Base-by-base conservation (phyloP, 2,113 vertebrate species). In the Psittacara wagleri region DNA sequence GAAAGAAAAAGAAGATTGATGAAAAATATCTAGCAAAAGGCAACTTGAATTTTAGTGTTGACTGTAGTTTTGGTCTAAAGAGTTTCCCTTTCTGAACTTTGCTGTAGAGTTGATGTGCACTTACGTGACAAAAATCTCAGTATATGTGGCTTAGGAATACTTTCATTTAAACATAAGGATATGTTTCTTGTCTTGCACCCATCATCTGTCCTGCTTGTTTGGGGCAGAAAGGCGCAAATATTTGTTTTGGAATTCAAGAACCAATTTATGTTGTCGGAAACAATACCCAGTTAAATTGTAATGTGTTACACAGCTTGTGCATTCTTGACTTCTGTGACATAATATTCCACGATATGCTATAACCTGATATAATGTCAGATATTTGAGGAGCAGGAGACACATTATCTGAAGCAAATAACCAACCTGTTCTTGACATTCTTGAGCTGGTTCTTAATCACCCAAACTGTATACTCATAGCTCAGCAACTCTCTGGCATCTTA, bases 61-160 rank as follows among this genome's bases (percentile, higher is more conserved):
- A 61, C 0, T 67, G 12, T 24, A 20, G 20, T 54, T 95, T 49
- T 46, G 17, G 11, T 72, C 20, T 44, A 39, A 8, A 27, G 54
- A n/a, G 18, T 39, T 87, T 33, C 37, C 3, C 7, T 54, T 55
- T 77, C 41, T 59, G 19, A 39, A 17, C 31, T 66, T 86, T 67
- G 29, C 24, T 78, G 24, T 51, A 14, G 31, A 41, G 43, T n/a
- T 75, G 37, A 6, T 41, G 13, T 13, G n/a, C 1, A 2, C 28
- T 68, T 73, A 28, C 0, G 0, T 91, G 70, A 31, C 28, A 51
- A 22, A 22, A 61, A 43, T 3, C 27, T 88, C 0, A 0, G 22
- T 29, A 4, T 67, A 23, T 25, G 27, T n/a, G n/a, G 13, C 31
- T 75, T 52, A 5, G 31, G 55, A 86, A 83, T 61, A 9, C 17